Base-by-base conservation (phyloP, 2,797 vertebrate species). In the Acipenser ruthenus region DNA sequence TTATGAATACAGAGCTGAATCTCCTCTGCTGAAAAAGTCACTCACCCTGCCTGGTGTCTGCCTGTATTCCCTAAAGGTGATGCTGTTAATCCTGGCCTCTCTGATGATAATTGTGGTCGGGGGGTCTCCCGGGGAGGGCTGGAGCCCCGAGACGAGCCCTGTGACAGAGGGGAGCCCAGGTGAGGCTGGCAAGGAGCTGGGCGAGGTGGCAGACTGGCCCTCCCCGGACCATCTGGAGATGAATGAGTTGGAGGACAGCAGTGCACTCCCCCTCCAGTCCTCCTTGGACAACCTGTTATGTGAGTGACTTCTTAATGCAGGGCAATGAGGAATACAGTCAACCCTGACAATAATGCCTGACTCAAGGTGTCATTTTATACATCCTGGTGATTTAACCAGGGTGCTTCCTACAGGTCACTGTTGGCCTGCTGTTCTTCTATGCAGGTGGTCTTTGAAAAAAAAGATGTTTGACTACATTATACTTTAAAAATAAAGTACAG, bases 81-180 rank as follows among this genome's bases (percentile, higher is more conserved):
- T 89, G 73, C 76, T 86, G 59, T 88, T 84, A 84, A 77, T 86
- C 71, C 76, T 89, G 47, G 73, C 88, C 63, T 86, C 81, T 78
- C 73, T 91, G 73, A 74, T 91, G 80, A 84, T 87, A 67, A 75
- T 87, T 10, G 86, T 83, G 66, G 82, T 85, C 10, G 87, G 86
- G 69, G 84, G 79, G 68, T 77, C 75, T 8, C 53, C 79, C 76
- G 63, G 79, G 18, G 65, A 62, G 60, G 11, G 67, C 4, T 68
- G 73, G n/a, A 69, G 64, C 68, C 79, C 86, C 61, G 76, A 79
- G n/a, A 76, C 78, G 49, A 47, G 8, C 9, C 10, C 11, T 47
- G 64, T 7, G 6, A 37, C 10, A 12, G 37, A 56, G 23, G 37
- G 37, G 5, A 37, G 37, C 37, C 37, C 75, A 52, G 73, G 80